Base-by-base conservation (phyloP, 2,797 vertebrate genomes). In the Schizopygopsis malacanthus region DNA sequence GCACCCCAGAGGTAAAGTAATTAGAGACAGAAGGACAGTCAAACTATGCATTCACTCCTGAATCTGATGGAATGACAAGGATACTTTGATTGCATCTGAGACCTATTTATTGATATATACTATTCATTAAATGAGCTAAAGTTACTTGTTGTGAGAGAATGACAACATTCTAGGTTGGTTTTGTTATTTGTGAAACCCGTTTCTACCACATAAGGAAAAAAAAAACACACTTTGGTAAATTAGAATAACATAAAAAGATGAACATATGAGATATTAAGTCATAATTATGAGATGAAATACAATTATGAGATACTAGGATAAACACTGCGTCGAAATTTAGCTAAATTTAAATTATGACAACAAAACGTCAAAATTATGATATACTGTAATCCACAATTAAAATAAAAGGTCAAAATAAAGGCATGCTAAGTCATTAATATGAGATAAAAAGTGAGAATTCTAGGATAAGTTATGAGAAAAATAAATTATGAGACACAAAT, bases 1-100 rank as follows among this genome's bases (percentile, higher is more conserved):
- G 65, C 25, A 47, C 61, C 77, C 45, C 33, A 70, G 79, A 52
- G 13, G 47, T 69, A 15, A 69, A 41, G 4, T 70, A n/a, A 81
- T 70, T n/a, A 52, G 25, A 81, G 63, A 18, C 43, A 25, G 39
- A 63, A 63, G 41, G 56, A 79, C 15, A 50, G 79, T 50, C 25
- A 80, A 47, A 80, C 22, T 37, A 67, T 67, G 18, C 6, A 67
- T 80, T 63, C 5, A 28, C 13, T 65, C 28, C 28, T 28, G 28
- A 28, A 28, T 28, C 28, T 28, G 28, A 28, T 43, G 16, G 78
- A 65, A 33, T 0, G 16, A 43, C 77, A 65, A 33, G 5, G 56
- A 25, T 63, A 22, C 45, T 45, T 63, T 80, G 59, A 33, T 43
- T 65, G n/a, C 61, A 67, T 80, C 28, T 13, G 61, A 50, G 43